Conservation (phyloP, 2,888 invertebrate species). For the Dione vanillae region DNA sequence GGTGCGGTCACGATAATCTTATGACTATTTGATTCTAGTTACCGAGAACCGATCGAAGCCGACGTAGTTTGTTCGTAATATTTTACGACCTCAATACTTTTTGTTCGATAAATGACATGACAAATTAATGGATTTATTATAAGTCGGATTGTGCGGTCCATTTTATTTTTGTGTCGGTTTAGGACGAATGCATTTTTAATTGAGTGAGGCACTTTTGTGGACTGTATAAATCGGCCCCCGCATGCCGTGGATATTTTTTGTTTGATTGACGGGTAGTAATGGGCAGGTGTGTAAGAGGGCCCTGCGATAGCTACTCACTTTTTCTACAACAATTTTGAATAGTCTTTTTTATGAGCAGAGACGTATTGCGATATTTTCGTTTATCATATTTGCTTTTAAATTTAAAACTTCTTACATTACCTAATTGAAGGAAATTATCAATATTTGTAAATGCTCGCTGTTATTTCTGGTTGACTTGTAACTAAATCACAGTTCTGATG, state of each 20-base stretch:
- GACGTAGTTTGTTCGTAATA: slow-evolving; percentile 60
- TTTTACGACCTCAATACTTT: slow-evolving; percentile 66
- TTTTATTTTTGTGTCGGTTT: slow-evolving; percentile 77
- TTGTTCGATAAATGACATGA: slow-evolving; percentile 81
- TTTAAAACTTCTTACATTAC: slow-evolving; percentile 37
- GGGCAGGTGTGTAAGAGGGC: slow-evolving; percentile 79
- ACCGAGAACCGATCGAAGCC: slow-evolving; percentile 66
- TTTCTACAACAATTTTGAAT: slow-evolving; percentile 67
- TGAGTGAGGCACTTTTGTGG: slow-evolving; percentile 83
- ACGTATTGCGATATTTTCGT: slow-evolving; percentile 66
- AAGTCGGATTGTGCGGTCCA: slow-evolving; percentile 73
- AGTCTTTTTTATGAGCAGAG: slow-evolving; percentile 69
- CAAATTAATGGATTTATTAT: slow-evolving; percentile 85
- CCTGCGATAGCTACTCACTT: slow-evolving; percentile 79
- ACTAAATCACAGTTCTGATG: slow-evolving; percentile 1
- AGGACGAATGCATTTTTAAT: slow-evolving; percentile 85
- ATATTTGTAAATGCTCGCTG: slow-evolving; percentile 29
- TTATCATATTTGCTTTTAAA: slow-evolving; percentile 62
- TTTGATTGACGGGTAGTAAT: slow-evolving; percentile 83
- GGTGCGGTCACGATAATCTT: slow-evolving; percentile 72
- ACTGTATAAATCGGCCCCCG: slow-evolving; percentile 82
- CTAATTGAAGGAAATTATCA: slow-evolving; percentile 2
- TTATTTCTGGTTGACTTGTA: not conserved
- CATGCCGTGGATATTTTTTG: slow-evolving; percentile 78
- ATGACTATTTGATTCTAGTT: slow-evolving; percentile 73